A percentile compares a stretch with the other conserved stretches of the same genome.
Conservation (phyloP, 2,888 invertebrate species). For the Mylabris sibirica region DNA sequence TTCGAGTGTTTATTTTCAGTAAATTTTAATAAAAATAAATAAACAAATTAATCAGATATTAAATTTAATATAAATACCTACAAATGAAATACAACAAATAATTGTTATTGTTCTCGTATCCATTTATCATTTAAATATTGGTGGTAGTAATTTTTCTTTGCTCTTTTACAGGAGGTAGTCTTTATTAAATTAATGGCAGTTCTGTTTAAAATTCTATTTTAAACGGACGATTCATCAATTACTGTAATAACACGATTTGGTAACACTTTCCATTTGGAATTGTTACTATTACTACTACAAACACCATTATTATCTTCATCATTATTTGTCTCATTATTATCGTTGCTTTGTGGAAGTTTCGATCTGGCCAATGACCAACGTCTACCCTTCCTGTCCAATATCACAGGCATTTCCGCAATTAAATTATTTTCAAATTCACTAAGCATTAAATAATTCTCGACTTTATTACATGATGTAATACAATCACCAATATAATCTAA, state of each 20-base stretch:
- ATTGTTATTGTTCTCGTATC: conserved; percentile 39
- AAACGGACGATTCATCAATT: conserved; percentile 77
- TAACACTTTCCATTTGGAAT: conserved; percentile 59
- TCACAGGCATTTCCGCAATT: conserved; percentile 78
- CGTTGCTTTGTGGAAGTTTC: conserved; percentile 60
- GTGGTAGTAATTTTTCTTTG: conserved; percentile 21
- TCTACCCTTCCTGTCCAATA: conserved; percentile 75
- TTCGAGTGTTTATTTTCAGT: conserved; percentile 2
- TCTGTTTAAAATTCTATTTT: conserved; percentile 25
- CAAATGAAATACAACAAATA: conserved; percentile 40
- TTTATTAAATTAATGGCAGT: conserved; percentile 38
- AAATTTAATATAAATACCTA: conserved; percentile 43
- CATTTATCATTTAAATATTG: conserved; percentile 26
- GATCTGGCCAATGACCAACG: conserved; percentile 76
- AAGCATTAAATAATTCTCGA: conserved; percentile 85
- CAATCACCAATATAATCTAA: conserved; percentile 83
- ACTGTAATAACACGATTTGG: conserved; percentile 76
- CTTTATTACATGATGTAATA: conserved; percentile 86
- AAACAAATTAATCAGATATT: conserved; percentile 22
- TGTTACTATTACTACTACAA: conserved; percentile 52
- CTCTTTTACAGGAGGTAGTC: conserved; percentile 38
- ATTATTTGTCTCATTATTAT: conserved; percentile 60
- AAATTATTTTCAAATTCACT: conserved; percentile 87
- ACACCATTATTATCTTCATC: conserved; percentile 63
- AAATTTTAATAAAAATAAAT: conserved; percentile 10